These are phyloP conservation scores for Asteroscopus sphinx DNA, from an alignment of 2,888 invertebrate genomes.

Conservation along the genomic window DNA sequence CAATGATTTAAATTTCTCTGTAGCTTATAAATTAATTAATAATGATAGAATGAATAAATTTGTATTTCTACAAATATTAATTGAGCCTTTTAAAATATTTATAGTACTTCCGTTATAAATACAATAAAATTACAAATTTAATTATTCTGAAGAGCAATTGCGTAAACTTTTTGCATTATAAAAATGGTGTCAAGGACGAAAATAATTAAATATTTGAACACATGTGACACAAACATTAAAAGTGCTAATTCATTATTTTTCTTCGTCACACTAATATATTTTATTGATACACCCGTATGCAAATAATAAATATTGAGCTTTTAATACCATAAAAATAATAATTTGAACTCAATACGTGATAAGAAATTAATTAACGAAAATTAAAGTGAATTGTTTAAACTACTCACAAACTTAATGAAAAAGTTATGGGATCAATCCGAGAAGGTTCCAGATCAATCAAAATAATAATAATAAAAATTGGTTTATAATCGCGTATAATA, in stretches of 20 bases:
- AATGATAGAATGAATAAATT: not conserved
- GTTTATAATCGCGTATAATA: no score
- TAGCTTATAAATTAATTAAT: not conserved
- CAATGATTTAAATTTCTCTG: not conserved
- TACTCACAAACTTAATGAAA: no score
- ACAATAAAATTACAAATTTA: slow-evolving; percentile 2
- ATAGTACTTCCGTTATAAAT: not conserved
- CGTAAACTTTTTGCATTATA: slow-evolving; percentile 9
- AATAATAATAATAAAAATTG: no score
- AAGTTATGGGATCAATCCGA: no score
- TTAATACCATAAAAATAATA: no score
- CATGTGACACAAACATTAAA: not conserved
- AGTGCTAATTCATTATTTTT: not conserved
- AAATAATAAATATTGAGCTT: not conserved
- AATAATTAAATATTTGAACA: slow-evolving; percentile 11
- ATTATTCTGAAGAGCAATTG: slow-evolving; percentile 8
- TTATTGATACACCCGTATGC: no score
- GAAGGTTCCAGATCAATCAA: no score
- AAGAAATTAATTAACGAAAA: no score
- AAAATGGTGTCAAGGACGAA: slow-evolving; percentile 37
- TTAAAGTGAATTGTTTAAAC: no score
- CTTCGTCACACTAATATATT: no score
- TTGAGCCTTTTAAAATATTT: not conserved
- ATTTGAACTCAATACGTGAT: no score
- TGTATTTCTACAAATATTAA: not conserved